Evolutionary conservation across 1,140 invertebrate species (phyloP), one percentile per base, ranked within the genome.

Genomic region (Zelostemma sp.): DNA sequence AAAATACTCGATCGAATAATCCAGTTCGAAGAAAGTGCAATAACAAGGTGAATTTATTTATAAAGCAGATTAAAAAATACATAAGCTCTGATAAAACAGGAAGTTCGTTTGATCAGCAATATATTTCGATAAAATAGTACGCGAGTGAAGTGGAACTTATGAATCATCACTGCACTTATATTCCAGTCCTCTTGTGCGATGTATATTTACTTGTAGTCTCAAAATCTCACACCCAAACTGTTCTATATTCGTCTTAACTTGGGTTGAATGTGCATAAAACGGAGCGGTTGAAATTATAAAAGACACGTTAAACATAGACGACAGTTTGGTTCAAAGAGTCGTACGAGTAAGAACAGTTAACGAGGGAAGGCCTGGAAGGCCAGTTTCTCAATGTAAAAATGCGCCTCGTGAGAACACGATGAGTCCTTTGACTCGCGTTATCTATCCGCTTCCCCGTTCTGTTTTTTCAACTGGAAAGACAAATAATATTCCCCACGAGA

Each of bases 121-220:
- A 25, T 4, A 25, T 3, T 25, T 25, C 8, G 3, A 8, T 25
- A 25, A 25, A 25, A 3, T 25, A 25, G 21, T 25, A 25, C 21
- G 8, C 21, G 8, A 25, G 56, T 62, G 61, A 71, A 71, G 57
- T 47, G 18, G 68, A 65, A 31, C 45, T n/a, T 14, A 19, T 71
- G 68, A 64, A 58, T 71, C 68, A 66, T 66, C 62, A 61, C 53
- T 70, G 19, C 25, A 31, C 14, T 69, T 46, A 47, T 40, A 47
- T 58, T 43, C n/a, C 38, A 45, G 33, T 50, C 14, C 14, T 41
- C 40, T 14, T 15, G 14, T 11, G 14, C 14, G 14, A 49, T 61
- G 62, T 59, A 68, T 53, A 63, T 56, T 60, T 55, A 55, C 56
- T 56, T 53, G 67, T 65, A 57, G 41, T n/a, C n/a, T n/a, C n/a